Base-by-base conservation (phyloP, 2,888 invertebrate genomes). In the Bimastos eiseni region DNA sequence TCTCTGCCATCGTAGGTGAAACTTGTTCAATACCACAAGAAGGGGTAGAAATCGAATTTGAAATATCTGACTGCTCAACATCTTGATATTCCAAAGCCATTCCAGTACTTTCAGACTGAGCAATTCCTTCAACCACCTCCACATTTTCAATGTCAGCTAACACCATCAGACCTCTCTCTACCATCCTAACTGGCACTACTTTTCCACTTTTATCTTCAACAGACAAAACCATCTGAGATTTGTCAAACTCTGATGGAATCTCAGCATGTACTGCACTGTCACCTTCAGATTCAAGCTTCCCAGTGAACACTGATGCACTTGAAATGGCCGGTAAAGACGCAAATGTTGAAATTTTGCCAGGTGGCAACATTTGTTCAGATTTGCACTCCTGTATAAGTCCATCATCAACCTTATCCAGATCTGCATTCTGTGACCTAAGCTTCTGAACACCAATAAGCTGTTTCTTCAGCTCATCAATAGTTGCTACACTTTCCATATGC, bases 41-140 rank as follows among this genome's bases (percentile, higher is more conserved):
- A n/a, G 70, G 30, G 70, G 70, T 70, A 70, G 70, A 70, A 70
- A n/a, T 13, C 70, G n/a, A 70, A 70, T 70, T 70, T 70, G 49
- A 49, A 49, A 49, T 4, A 24, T 24, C 13, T 24, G n/a, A 70
- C 70, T 70, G 86, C 86, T 86, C 36, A 24, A 36, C 36, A 86
- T 86, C 36, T 86, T 86, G 36, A 86, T 86, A 86, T 37, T 86
- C 86, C 86, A 86, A 86, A 24, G 86, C 34, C 34, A 86, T 37
- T 86, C 36, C 37, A 37, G 5, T 36, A 37, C 34, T 36, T 24
- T 86, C 86, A 34, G 86, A 86, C n/a, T 37, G 36, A 86, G 37
- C 37, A 37, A 34, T 24, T 5, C 36, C 86, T 30, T 86, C 34
- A 36, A 86, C 21, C 21, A 86, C 86, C 36, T 86, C 34, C 36